Evolutionary conservation across 2,797 vertebrate genomes (phyloP), one percentile per base, ranked within the genome.

Genomic region (Poeciliopsis presidionis): DNA sequence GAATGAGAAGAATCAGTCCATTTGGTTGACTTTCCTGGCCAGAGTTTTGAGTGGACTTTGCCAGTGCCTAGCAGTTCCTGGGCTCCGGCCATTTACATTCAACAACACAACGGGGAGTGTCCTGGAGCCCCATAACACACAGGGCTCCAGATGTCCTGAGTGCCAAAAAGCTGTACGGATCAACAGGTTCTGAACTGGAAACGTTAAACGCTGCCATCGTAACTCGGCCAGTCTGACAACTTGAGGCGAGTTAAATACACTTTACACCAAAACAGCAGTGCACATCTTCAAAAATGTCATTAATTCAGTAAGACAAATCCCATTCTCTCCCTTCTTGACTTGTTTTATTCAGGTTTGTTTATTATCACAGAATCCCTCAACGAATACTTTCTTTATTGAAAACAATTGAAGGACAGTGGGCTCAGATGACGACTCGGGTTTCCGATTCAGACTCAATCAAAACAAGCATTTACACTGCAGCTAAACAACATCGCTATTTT

Each of bases 1-100:
- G 88, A 90, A 92, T 87, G 88, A 92, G 91, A 93, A 93, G 93
- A 92, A 92, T 93, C 89, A 87, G 85, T 88, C 94, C 92, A 92
- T 94, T 94, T 89, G 91, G 87, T 92, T 85, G 84, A 87, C 88
- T 94, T 93, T 92, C 89, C 91, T 92, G 88, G 90, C 90, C 79
- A 83, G 84, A 74, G 84, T 81, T 77, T 67, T 86, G 78, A 82
- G 84, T 89, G 79, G 90, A 75, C 79, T 79, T 86, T 91, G 87
- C 93, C 92, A 91, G 90, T 73, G 73, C 81, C 71, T 47, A 82
- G 89, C 81, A 81, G 82, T 78, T 87, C 87, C 84, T 90, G 84
- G 87, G 83, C 78, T 90, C 81, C 73, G 72, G 88, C 75, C 87
- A 86, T 84, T 85, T 81, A 83, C 80, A 45, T 85, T 82, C 77